Percentiles rank a stretch among this genome's conserved stretches.
phyloP scores from a whole-genome alignment of 2,113 vertebrate genomes.

The Maccullochella peelii region DNA sequence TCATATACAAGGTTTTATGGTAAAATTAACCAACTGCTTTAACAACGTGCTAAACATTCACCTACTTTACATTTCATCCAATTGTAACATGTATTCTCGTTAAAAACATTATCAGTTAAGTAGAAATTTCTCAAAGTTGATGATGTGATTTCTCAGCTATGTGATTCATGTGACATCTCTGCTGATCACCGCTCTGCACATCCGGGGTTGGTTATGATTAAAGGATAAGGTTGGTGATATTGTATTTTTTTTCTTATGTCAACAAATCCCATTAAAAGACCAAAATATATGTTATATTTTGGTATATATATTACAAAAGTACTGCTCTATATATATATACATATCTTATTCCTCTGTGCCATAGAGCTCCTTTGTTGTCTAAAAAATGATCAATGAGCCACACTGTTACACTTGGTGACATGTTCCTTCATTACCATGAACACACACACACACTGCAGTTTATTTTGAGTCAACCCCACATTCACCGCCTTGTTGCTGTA shows the following conservation, averaged over 20 bases:
- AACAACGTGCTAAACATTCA: not conserved
- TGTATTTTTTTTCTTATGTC: not conserved
- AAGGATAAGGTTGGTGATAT: not conserved
- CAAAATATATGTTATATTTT: too few species aligned
- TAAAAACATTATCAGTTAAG: not conserved
- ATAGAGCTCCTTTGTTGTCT: not conserved
- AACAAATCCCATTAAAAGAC: not conserved
- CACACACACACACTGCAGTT: too few species aligned
- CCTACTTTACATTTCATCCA: not conserved
- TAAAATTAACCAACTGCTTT: not conserved
- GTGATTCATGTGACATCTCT: not conserved
- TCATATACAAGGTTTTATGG: not conserved
- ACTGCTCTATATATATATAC: too few species aligned
- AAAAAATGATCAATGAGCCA: not conserved
- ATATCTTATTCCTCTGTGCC: too few species aligned
- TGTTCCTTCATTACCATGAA: too few species aligned
- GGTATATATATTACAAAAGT: too few species aligned
- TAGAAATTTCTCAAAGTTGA: not conserved
- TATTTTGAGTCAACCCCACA: too few species aligned
- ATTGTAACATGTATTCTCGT: not conserved
- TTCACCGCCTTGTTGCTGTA: not conserved
- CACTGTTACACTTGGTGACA: too few species aligned
- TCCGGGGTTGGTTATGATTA: too few species aligned
- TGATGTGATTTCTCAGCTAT: not conserved
- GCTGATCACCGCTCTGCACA: too few species aligned